Evolutionary conservation across 1,140 invertebrate genomes (phyloP), one percentile per base, ranked within the genome.

Genomic region (Apis florea): DNA sequence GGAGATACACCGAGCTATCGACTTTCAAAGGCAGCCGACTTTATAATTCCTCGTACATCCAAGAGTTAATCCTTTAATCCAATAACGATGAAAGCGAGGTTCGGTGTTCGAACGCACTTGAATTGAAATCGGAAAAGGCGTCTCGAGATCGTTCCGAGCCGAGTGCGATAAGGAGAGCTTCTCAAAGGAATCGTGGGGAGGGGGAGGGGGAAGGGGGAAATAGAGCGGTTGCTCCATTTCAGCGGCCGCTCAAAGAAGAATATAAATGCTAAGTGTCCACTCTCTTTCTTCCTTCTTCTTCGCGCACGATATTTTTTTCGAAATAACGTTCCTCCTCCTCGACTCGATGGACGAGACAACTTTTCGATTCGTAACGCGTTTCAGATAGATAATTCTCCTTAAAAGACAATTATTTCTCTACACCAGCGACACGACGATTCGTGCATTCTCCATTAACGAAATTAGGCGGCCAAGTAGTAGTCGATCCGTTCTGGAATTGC

Each of bases 391-490:
- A 85, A 78, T 83, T 40, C 56, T 40, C 56, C 58, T 40, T 49
- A 13, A 26, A 47, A 49, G 63, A 71, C 64, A 84, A 87, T 87
- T 84, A 87, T 87, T 84, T 67, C 59, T 72, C 49, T 17, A 26
- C 59, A 21, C 67, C 24, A n/a, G n/a, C 31, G 26, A 59, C 66
- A 26, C 13, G 51, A 11, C n/a, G n/a, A n/a, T n/a, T 40, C 53
- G n/a, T 66, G 63, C 66, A 64, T 73, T 64, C 86, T 83, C 85
- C 85, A 87, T 87, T 87, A 87, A 73, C 54, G 64, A 70, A 61
- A 76, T 85, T 85, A 86, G 77, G n/a, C 51, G 54, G n/a, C 59
- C n/a, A 81, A 17, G 49, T 40, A 17, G 49, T 40, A 47, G 73
- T 24, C 56, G 76, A 83, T 70, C 73, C 76, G 63, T 64, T 87